These are phyloP conservation scores for Eupithecia tripunctaria DNA, from an alignment of 2,888 invertebrate genomes.

Conservation along the genomic window DNA sequence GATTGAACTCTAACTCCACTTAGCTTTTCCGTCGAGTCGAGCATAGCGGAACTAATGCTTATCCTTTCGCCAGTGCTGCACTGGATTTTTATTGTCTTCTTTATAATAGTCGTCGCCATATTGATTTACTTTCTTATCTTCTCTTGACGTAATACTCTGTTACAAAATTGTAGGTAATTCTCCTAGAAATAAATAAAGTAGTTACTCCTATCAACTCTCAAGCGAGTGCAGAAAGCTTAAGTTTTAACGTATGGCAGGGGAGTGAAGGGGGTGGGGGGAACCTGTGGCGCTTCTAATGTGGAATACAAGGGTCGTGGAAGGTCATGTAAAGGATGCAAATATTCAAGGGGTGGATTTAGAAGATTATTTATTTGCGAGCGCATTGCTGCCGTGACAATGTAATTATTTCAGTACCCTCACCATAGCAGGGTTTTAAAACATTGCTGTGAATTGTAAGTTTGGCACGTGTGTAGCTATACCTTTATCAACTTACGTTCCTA, in stretches of 20 bases:
- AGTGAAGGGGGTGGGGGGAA: neutral
- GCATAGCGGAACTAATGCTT: too few relatives aligned
- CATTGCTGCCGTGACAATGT: neutral
- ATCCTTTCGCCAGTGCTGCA: too few relatives aligned
- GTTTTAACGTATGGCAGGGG: neutral
- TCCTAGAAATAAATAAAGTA: neutral
- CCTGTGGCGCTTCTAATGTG: conserved; percentile 1
- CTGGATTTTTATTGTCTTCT: too few relatives aligned
- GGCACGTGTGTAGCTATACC: neutral
- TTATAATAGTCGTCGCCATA: too few relatives aligned
- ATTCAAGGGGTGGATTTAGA: neutral
- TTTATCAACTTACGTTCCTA: neutral
- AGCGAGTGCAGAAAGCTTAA: neutral
- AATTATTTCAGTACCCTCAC: neutral
- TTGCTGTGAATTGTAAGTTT: neutral
- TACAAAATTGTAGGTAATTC: neutral
- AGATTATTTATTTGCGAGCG: neutral
- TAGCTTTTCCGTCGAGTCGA: too few relatives aligned
- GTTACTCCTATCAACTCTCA: neutral
- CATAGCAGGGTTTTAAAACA: neutral
- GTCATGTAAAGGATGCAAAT: neutral
- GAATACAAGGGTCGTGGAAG: neutral
- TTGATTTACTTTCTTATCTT: neutral
- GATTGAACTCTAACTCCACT: too few relatives aligned
- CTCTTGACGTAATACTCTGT: neutral